Evolutionary conservation across 1,140 invertebrate genomes (phyloP).

Genomic region (Rhagoletis zephyria): DNA sequence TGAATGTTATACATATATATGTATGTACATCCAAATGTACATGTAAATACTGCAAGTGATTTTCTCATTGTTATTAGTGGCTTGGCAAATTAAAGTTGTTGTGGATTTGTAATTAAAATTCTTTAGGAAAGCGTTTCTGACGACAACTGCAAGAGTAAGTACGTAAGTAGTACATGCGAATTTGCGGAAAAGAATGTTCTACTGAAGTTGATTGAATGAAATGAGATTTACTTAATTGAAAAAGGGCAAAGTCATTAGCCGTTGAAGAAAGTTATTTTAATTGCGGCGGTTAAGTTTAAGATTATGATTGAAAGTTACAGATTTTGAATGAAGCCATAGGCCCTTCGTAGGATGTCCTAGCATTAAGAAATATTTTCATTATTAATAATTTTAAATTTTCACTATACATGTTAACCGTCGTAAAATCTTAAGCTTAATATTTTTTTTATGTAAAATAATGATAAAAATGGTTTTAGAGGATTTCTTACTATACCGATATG

Average conservation of each 20-base stretch:
- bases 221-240: conserved; percentile 29
- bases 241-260: background rate
- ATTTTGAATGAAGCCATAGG: too few species aligned
- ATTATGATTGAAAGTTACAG: background rate
- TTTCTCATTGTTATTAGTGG: background rate
- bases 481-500: too few species aligned
- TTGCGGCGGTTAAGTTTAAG: background rate
- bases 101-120: conserved; percentile 24
- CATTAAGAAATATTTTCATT: too few species aligned
- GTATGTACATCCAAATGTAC: background rate
- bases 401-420: too few species aligned
- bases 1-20: background rate
- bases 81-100: background rate
- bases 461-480: too few species aligned
- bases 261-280: background rate
- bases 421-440: too few species aligned
- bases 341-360: too few species aligned
- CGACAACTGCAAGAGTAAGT: background rate
- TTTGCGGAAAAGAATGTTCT: background rate
- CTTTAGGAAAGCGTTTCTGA: background rate
- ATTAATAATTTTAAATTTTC: too few species aligned
- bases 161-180: too few species aligned
- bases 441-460: too few species aligned
- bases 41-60: background rate
- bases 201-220: background rate